Evolutionary conservation across 2,113 vertebrate species (phyloP).

Genomic region (Colinus virginianus): DNA sequence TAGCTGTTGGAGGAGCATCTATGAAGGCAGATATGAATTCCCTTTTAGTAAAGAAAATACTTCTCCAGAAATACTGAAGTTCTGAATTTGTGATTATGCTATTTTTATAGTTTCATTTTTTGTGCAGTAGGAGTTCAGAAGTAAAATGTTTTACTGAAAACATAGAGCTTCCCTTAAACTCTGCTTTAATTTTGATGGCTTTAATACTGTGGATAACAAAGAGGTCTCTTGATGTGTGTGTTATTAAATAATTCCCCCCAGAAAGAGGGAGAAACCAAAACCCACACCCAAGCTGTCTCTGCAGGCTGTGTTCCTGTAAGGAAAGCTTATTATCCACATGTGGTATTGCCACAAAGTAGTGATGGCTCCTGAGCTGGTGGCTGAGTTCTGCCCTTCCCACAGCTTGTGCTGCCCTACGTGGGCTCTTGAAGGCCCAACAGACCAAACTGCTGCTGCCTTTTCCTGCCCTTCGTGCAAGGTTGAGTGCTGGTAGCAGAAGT

Average conservation of each 20-base stretch:
- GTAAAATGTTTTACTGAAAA: background rate
- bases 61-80: background rate
- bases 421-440: background rate
- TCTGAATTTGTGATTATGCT: background rate
- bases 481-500: background rate
- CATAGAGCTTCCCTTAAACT: background rate
- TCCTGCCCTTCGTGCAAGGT: background rate
- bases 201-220: background rate
- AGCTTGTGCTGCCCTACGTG: background rate
- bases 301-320: fast-evolving
- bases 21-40: background rate
- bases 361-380: background rate
- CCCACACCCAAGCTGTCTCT: background rate
- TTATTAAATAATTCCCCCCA: background rate
- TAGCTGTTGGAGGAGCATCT: background rate
- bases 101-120: background rate
- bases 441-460: background rate
- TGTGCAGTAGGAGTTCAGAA: background rate
- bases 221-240: fast-evolving
- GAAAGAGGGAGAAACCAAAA: background rate
- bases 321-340: background rate
- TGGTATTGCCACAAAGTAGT: background rate
- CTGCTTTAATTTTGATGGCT: background rate
- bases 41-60: background rate
- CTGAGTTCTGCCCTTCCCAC: background rate